Percentiles rank a stretch among this genome's conserved stretches.
Conservation (phyloP, 92 coral and sea anemone genomes). For the Epizoanthus ramosus region DNA sequence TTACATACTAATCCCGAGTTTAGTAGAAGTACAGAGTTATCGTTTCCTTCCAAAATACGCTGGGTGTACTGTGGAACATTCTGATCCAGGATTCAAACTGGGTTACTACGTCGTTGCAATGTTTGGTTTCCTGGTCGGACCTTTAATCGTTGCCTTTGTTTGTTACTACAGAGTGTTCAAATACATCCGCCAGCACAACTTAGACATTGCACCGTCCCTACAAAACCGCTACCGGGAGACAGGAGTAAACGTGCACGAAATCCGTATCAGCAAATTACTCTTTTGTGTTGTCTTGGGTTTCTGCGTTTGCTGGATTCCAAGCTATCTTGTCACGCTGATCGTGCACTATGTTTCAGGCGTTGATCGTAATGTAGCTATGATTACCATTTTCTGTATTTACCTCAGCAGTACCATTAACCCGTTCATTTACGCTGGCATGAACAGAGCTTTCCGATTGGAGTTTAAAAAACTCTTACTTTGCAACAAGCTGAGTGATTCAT, state of each 20-base stretch:
- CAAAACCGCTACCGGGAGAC: slow-evolving; percentile 6
- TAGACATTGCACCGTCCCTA: slow-evolving; percentile 24
- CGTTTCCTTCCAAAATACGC: slow-evolving; percentile 41
- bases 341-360: slow-evolving; percentile 28
- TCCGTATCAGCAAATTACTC: slow-evolving; percentile 36
- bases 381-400: slow-evolving; percentile 40
- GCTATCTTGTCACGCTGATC: slow-evolving; percentile 42
- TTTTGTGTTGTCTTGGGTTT: slow-evolving; percentile 32
- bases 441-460: slow-evolving; percentile 46
- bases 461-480: slow-evolving; percentile 46
- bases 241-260: slow-evolving; percentile 32
- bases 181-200: background rate
- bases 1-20: slow-evolving; percentile 31
- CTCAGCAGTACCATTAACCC: slow-evolving; percentile 60
- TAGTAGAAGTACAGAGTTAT: slow-evolving; percentile 15
- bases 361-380: background rate
- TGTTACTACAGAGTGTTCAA: no score
- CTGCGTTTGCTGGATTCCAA: slow-evolving; percentile 50
- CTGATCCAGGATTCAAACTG: background rate
- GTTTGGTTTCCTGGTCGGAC: no score
- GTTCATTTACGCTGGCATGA: slow-evolving; percentile 63
- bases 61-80: slow-evolving; percentile 41
- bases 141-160: no score
- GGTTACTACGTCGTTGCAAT: no score
- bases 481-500: background rate